These are phyloP conservation scores for Sparidentex hasta DNA, from an alignment of 2,797 vertebrate genomes.

Conservation along the genomic window DNA sequence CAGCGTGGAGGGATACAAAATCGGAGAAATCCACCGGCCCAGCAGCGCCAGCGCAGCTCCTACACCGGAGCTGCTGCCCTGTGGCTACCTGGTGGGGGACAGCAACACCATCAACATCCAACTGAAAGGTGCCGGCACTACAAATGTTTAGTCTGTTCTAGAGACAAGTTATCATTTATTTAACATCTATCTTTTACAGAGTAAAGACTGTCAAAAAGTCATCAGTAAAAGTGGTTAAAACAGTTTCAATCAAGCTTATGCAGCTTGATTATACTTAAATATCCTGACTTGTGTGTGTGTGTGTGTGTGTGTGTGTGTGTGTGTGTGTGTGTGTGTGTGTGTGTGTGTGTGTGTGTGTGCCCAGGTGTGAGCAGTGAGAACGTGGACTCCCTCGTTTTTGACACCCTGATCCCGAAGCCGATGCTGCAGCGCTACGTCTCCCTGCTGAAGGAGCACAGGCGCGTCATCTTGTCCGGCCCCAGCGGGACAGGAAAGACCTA, in stretches of 20 bases:
- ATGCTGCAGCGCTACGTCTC: slow-evolving; percentile 96
- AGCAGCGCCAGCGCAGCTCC: slow-evolving; percentile 77
- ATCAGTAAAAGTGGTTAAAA: too few species aligned
- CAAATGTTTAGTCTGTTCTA: not conserved
- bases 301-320: too few species aligned
- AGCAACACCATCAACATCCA: slow-evolving; percentile 94
- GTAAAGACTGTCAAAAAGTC: too few species aligned
- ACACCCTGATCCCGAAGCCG: slow-evolving; percentile 94
- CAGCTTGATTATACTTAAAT: not conserved
- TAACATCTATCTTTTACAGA: too few species aligned
- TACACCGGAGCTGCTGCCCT: slow-evolving; percentile 95
- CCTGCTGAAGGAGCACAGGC: slow-evolving; percentile 92
- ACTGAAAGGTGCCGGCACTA: slow-evolving; percentile 88
- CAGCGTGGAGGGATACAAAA: slow-evolving; percentile 95
- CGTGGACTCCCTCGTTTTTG: slow-evolving; percentile 94
- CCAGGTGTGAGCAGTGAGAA: slow-evolving; percentile 90
- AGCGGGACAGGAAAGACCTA: slow-evolving; percentile 97
- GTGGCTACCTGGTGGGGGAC: slow-evolving; percentile 98
- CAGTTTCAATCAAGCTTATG: too few species aligned
- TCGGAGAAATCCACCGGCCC: slow-evolving; percentile 91
- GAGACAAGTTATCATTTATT: not conserved
- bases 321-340: not conserved
- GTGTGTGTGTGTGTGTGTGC: slow-evolving; percentile 14
- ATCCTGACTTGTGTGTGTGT: not conserved
- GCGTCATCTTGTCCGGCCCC: slow-evolving; percentile 96